These are phyloP conservation scores for Tichodroma muraria DNA, from an alignment of 2,113 vertebrate species.

Conservation along the genomic window DNA sequence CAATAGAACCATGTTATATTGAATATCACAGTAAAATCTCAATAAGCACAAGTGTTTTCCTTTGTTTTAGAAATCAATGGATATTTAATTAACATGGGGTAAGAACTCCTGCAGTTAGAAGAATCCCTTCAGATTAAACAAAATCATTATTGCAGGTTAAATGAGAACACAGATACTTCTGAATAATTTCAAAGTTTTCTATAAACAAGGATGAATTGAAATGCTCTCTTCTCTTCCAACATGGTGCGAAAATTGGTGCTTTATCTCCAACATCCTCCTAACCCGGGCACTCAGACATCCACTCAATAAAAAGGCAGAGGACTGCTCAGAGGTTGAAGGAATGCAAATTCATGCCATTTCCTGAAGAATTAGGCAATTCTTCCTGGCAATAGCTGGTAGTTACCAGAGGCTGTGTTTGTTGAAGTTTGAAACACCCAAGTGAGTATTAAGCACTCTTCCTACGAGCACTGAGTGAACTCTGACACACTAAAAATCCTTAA, in stretches of 20 bases:
- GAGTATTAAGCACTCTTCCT: not conserved
- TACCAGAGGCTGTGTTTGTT: not conserved
- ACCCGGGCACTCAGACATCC: not conserved
- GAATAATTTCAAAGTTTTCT: not conserved
- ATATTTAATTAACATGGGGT: conserved; percentile 7
- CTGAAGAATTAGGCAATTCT: not conserved
- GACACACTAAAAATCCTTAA: not conserved
- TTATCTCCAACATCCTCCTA: not conserved
- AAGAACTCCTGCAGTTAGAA: not conserved
- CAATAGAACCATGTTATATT: not conserved
- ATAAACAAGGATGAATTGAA: not conserved
- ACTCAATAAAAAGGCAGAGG: not conserved
- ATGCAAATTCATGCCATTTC: not conserved
- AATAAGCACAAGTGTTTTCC: not conserved
- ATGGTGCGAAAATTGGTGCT: not conserved
- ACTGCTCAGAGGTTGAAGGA: not conserved
- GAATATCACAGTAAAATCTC: conserved; percentile 16
- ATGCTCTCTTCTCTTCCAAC: not conserved
- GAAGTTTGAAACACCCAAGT: not conserved
- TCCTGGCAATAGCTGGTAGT: not conserved
- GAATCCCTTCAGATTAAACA: not conserved
- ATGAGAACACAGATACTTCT: not conserved
- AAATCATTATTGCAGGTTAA: not conserved
- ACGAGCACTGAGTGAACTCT: not conserved
- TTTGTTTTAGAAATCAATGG: conserved; percentile 27